Evolutionary conservation across 2,797 vertebrate genomes (phyloP), one percentile per base, ranked within the genome.

Genomic region (Crocodylus rhombifer): DNA sequence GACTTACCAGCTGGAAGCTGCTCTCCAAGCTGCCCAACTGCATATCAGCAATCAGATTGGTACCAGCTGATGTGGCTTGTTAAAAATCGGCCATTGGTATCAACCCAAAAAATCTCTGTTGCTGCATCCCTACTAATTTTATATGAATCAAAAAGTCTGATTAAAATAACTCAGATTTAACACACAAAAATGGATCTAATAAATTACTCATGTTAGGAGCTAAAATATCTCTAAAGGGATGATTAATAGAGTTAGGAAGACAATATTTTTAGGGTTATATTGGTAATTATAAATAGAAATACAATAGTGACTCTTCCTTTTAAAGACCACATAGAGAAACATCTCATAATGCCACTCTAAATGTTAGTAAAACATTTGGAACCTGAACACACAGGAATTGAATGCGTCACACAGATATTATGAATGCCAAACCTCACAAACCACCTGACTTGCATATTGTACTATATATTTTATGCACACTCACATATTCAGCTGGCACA

Each of bases 401-500:
- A 26, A 71, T 10, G 1, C 33, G 33, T 30, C 23, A 82, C 58
- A 76, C n/a, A 83, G 77, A 79, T 82, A 4, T 36, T 64, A 7
- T 64, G 3, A 1, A 0, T 87, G 56, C 6, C 74, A n/a, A 58
- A 13, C 42, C 13, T 23, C 28, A 17, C 51, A 30, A 74, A 28
- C 11, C 90, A 60, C 30, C 21, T 15, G 26, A 2, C 71, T 57
- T 14, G 51, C 21, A 9, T 33, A 11, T 21, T 63, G 23, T 63
- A 89, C 21, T 78, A 16, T 20, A n/a, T 86, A 25, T 64, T 87
- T 60, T 63, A 4, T 26, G 55, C 14, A 10, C 17, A 88, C 5
- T 10, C 18, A 84, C 74, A 33, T 86, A 75, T 85, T 92, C 88
- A 93, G 36, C 87, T 92, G 1, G 12, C 36, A 56, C 25, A 2